These are phyloP conservation scores for Allolobophora icterica DNA, from an alignment of 2,888 invertebrate genomes.

Conservation along the genomic window DNA sequence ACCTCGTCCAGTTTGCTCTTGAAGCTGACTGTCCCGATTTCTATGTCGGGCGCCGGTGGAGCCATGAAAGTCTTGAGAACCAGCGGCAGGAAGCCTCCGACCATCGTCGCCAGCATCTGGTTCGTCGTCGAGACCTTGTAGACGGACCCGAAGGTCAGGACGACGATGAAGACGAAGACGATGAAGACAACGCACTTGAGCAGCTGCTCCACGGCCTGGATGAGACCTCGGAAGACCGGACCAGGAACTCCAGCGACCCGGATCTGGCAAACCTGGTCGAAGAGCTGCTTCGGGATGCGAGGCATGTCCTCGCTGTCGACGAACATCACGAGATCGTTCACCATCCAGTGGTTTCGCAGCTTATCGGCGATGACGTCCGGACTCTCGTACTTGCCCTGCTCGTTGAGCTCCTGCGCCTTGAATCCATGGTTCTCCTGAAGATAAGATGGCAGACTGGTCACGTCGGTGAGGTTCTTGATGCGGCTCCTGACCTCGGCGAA, in stretches of 20 bases:
- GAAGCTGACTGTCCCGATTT: constrained; percentile 61
- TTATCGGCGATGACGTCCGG: constrained; percentile 46
- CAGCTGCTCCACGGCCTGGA: constrained; percentile 62
- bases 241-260: constrained; percentile 62
- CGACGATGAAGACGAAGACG: constrained; percentile 62
- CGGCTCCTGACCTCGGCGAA: constrained; percentile 61
- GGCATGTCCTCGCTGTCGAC: constrained; percentile 63
- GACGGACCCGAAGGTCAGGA: constrained; percentile 62
- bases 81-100: constrained; percentile 53
- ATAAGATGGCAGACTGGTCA: constrained; percentile 44
- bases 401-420: constrained; percentile 49
- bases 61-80: constrained; percentile 55
- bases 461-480: constrained; percentile 52
- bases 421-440: constrained; percentile 57
- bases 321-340: constrained; percentile 61
- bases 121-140: constrained; percentile 62
- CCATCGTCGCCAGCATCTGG: constrained; percentile 62
- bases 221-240: constrained; percentile 59
- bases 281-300: constrained; percentile 59
- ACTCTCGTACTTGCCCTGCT: constrained; percentile 49
- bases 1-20: constrained; percentile 63
- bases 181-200: constrained; percentile 60
- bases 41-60: constrained; percentile 57
- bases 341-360: constrained; percentile 54
- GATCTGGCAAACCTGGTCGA: constrained; percentile 60